Conservation (phyloP, 2,113 vertebrate species). For the Vulpes lagopus region DNA sequence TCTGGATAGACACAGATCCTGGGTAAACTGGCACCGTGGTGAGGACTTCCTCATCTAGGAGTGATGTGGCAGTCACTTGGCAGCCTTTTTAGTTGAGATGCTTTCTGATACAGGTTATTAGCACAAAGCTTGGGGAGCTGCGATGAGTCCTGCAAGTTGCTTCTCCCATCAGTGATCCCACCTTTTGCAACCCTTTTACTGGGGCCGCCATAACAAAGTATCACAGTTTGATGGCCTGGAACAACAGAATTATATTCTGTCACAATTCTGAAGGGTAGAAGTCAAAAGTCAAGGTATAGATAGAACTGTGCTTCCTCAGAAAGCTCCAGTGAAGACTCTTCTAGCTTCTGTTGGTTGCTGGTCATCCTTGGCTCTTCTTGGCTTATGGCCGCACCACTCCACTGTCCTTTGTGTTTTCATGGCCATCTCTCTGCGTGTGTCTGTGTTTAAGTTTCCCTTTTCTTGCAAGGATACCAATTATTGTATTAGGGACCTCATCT, state of each 20-base stretch:
- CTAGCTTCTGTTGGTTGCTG: neutral
- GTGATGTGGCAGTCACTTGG: neutral
- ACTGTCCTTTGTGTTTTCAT: neutral
- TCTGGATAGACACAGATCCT: neutral
- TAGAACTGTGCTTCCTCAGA: neutral
- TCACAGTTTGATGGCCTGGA: no score
- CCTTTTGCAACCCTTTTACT: neutral
- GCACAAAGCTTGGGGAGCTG: neutral
- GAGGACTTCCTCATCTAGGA: neutral
- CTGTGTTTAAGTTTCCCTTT: neutral
- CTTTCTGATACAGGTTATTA: neutral
- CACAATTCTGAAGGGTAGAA: no score
- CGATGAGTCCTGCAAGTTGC: neutral
- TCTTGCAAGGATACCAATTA: neutral
- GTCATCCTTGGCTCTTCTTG: neutral
- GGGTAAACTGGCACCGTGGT: accelerated
- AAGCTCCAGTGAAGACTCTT: neutral
- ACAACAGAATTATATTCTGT: neutral
- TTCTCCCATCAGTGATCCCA: neutral
- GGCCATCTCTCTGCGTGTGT: neutral
- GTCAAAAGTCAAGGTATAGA: neutral
- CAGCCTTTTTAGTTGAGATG: neutral
- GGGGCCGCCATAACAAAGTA: neutral
- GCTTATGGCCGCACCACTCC: neutral
- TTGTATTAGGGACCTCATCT: neutral